A percentile compares a stretch with the other conserved stretches of the same genome.
phyloP scores from a whole-genome alignment of 64 coral and sea anemone genomes.

The Montipora capricornis region DNA sequence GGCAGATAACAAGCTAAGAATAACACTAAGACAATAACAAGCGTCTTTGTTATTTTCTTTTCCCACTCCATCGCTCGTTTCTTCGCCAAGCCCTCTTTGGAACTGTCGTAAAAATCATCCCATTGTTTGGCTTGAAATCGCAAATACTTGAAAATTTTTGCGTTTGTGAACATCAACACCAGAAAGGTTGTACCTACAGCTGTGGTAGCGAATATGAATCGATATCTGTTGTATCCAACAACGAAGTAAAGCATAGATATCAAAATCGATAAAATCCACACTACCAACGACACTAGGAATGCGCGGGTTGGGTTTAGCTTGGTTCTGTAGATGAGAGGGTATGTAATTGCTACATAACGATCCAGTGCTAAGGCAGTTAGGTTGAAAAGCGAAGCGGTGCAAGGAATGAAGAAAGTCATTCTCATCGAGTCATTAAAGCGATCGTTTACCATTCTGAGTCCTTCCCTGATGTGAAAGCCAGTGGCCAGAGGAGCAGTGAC shows the following conservation, averaged over 20 bases:
- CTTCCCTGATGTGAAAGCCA: slow-evolving; percentile 53
- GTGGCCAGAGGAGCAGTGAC: neutral
- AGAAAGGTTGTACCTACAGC: slow-evolving; percentile 73
- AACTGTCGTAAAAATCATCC: slow-evolving; percentile 43
- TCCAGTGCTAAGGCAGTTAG: slow-evolving; percentile 79
- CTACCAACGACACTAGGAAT: slow-evolving; percentile 28
- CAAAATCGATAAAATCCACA: slow-evolving; percentile 69
- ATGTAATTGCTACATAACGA: slow-evolving; percentile 75
- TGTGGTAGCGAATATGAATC: slow-evolving; percentile 88
- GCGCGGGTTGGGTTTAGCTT: slow-evolving; percentile 36
- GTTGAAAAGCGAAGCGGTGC: slow-evolving; percentile 86
- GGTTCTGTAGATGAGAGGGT: slow-evolving; percentile 65
- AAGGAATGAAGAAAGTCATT: slow-evolving; percentile 76
- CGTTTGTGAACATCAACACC: slow-evolving; percentile 79
- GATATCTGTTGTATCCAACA: slow-evolving; percentile 78
- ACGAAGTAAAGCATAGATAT: slow-evolving; percentile 80
- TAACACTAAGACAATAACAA: slow-evolving; percentile 66
- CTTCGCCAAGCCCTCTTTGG: slow-evolving; percentile 6
- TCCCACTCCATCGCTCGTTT: slow-evolving; percentile 45
- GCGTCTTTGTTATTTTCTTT: slow-evolving; percentile 73
- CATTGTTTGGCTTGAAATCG: slow-evolving; percentile 47
- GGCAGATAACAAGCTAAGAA: slow-evolving; percentile 78
- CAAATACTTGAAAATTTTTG: slow-evolving; percentile 62
- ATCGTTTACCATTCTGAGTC: neutral
- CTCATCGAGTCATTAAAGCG: slow-evolving; percentile 7